Percentiles rank a stretch among this genome's conserved stretches.
phyloP scores from a whole-genome alignment of 2,797 vertebrate species.

The Garrulus glandarius region DNA sequence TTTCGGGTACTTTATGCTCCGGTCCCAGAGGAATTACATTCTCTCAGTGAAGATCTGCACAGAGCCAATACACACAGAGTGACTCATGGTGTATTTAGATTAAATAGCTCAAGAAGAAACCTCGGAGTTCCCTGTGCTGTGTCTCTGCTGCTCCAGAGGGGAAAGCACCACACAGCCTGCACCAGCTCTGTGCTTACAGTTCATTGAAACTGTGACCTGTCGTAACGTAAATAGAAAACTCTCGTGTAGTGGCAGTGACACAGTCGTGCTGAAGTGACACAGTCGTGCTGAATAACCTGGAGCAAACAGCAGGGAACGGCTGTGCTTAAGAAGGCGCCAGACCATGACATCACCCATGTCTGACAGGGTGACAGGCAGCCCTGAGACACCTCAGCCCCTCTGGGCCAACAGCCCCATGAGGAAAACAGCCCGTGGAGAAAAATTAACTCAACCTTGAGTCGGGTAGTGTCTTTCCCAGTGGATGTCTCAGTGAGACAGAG shows the following conservation, averaged over 20 bases:
- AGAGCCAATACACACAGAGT: neutral
- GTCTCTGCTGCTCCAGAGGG: neutral
- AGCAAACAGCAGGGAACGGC: neutral
- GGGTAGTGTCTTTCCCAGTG: neutral
- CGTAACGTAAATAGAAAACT: neutral
- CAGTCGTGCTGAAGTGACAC: neutral
- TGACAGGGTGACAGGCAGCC: neutral
- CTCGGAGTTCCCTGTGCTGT: neutral
- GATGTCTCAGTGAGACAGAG: fast-evolving
- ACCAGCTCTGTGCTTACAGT: neutral
- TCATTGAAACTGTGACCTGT: neutral
- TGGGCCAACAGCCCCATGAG: neutral
- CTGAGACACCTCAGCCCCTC: neutral
- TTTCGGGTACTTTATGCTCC: neutral
- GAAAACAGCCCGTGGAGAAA: neutral
- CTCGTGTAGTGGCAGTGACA: neutral
- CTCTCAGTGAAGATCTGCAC: neutral
- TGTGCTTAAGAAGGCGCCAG: neutral
- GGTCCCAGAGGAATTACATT: neutral
- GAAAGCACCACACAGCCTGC: neutral
- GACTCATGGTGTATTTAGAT: neutral
- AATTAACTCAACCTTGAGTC: neutral
- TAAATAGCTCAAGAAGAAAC: neutral
- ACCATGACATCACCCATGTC: neutral
- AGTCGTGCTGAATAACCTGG: neutral